A percentile compares a stretch with the other conserved stretches of the same genome.
phyloP scores from a whole-genome alignment of 2,797 vertebrate genomes.

The Arctocebus calabarensis region DNA sequence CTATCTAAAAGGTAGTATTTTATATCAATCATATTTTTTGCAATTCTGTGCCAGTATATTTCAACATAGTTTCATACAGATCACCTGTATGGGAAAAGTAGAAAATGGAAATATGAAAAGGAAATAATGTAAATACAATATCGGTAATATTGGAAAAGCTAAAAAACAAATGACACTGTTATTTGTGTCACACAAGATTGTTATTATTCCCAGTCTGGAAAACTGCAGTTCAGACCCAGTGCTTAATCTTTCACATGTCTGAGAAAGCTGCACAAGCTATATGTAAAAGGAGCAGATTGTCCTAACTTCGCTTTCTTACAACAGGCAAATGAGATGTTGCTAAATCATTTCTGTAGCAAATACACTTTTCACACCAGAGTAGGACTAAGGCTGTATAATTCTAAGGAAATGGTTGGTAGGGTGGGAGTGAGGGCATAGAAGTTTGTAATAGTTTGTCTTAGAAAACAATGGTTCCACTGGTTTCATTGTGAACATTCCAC shows the following conservation, averaged over 20 bases:
- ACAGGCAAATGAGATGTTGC: background rate
- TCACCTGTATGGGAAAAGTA: background rate
- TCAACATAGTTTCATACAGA: background rate
- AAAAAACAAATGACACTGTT: background rate
- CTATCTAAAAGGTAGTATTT: background rate
- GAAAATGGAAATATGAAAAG: background rate
- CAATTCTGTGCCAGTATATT: background rate
- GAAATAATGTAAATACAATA: background rate
- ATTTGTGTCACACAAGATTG: background rate
- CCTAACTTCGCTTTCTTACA: conserved; percentile 29
- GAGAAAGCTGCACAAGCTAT: background rate
- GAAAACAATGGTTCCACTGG: conserved; percentile 49
- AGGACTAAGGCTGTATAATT: background rate
- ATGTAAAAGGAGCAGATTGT: background rate
- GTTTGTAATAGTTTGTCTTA: background rate
- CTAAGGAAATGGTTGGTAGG: background rate
- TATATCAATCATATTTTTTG: background rate
- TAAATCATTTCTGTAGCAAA: conserved; percentile 11
- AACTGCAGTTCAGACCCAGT: background rate
- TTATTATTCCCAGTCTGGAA: conserved; percentile 33
- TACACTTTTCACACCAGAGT: background rate
- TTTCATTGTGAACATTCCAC: conserved; percentile 65
- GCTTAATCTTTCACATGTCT: background rate
- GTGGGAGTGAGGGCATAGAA: background rate
- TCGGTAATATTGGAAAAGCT: background rate